Evolutionary conservation across 2,888 invertebrate genomes (phyloP).

Genomic region (Aspidapion aeneum): DNA sequence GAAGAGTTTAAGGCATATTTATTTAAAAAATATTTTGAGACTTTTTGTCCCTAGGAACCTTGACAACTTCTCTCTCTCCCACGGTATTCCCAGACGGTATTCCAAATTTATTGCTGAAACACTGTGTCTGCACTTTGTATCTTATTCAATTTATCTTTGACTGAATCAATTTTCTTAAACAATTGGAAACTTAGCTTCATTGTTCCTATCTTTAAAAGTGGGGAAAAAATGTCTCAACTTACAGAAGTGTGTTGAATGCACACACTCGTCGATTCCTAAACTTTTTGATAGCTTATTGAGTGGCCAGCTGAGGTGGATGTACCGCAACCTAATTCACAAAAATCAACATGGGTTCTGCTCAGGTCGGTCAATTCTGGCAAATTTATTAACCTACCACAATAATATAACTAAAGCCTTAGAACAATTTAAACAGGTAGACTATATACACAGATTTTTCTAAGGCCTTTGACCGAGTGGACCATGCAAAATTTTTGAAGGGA

Average conservation of each 20-base stretch:
- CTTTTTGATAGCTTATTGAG: not conserved
- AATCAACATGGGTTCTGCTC: not conserved
- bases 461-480: not conserved
- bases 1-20: not conserved
- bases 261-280: not conserved
- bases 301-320: not conserved
- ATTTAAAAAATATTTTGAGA: not conserved
- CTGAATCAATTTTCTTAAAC: not conserved
- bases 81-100: not conserved
- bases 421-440: not conserved
- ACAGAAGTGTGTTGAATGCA: not conserved
- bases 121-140: not conserved
- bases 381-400: not conserved
- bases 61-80: too few species aligned
- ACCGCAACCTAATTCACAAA: not conserved
- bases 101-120: not conserved
- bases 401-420: not conserved
- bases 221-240: not conserved
- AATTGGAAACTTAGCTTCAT: not conserved
- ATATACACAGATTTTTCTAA: not conserved
- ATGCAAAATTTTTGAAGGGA: not conserved
- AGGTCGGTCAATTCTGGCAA: not conserved
- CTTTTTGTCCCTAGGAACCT: too few species aligned
- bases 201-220: not conserved
- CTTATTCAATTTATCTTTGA: not conserved